Evolutionary conservation across 2,888 invertebrate species (phyloP), one percentile per base, ranked within the genome.

Genomic region (Meteorus cinctellus): DNA sequence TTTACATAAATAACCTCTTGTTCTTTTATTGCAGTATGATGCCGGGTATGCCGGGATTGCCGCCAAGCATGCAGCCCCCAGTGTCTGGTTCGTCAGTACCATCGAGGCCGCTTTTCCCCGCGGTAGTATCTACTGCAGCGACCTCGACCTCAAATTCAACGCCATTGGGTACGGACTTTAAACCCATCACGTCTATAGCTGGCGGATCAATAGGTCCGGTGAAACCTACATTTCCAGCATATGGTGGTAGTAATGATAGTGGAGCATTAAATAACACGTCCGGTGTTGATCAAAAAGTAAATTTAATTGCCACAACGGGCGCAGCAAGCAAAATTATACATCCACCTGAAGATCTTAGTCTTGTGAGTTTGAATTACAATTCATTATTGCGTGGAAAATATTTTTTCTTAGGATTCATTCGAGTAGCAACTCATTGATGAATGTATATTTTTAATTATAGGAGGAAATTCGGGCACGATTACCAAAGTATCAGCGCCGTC

Each of bases 261-360:
- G 90, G 90, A 80, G 80, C 79, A 8, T 74, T 45, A 16, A 89
- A 89, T 77, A 90, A 89, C 79, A 83, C 88, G 24, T 83, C 87
- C 48, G 90, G 90, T 78, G 91, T 91, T 84, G 91, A 90, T 70
- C 87, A 89, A 36, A 91, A 91, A 83, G 89, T 90, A 34, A 90
- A 90, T 78, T 92, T 94, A 10, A 95, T 96, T 71, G 94, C 94
- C 16, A 93, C 95, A n/a, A 94, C 95, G 6, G 95, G 96, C 62
- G 95, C 96, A 6, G 94, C 96, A 55, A 96, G 96, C 85, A 95
- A 95, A 90, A 98, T 98, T 75, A 93, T 98, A 82, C 98, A 98
- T 90, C 98, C 98, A 0, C 94, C 96, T 0, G 98, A 98, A 89
- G 97, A 97, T 90, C 93, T 97, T 72, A 98, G 98, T 41, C 85